These are phyloP conservation scores for Melanostoma mellinum DNA, from an alignment of 2,888 invertebrate species.

Conservation along the genomic window DNA sequence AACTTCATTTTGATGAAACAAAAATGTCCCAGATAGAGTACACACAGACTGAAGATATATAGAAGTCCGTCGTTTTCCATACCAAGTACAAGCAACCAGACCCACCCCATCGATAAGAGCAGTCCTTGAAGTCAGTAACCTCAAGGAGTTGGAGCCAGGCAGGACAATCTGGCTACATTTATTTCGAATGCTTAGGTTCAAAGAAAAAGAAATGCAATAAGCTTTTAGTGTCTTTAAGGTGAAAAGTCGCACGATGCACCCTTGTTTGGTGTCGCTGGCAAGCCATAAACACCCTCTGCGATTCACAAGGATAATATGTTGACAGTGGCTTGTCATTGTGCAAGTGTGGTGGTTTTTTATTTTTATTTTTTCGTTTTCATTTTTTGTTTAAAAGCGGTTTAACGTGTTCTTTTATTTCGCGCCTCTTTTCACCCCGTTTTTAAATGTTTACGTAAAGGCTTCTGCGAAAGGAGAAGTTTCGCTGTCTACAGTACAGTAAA, in stretches of 20 bases:
- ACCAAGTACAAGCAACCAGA: too few relatives aligned
- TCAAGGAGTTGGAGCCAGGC: slow-evolving; percentile 49
- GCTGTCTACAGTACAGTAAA: slow-evolving; percentile 28
- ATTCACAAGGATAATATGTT: slow-evolving; percentile 56
- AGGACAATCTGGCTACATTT: slow-evolving; percentile 59
- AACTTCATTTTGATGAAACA: slow-evolving; percentile 54
- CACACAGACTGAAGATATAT: not conserved
- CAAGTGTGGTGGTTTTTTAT: slow-evolving; percentile 30
- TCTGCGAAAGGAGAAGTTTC: slow-evolving; percentile 25
- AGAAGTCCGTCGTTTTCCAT: not conserved
- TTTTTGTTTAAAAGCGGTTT: slow-evolving; percentile 46
- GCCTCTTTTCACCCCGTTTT: not conserved
- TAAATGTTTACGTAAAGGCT: slow-evolving; percentile 23
- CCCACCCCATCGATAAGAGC: slow-evolving; percentile 49
- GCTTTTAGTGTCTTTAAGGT: slow-evolving; percentile 42
- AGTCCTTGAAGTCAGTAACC: slow-evolving; percentile 70
- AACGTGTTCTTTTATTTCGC: slow-evolving; percentile 39
- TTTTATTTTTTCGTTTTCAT: not conserved
- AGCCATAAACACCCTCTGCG: slow-evolving; percentile 28
- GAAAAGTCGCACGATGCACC: slow-evolving; percentile 39
- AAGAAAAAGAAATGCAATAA: slow-evolving; percentile 13
- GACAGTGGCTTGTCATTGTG: slow-evolving; percentile 57
- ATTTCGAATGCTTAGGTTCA: slow-evolving; percentile 53
- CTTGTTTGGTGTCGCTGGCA: slow-evolving; percentile 22
- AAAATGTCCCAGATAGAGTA: slow-evolving; percentile 18